phyloP scores from a whole-genome alignment of 1,140 invertebrate species.

The Mizuhopecten yessoensis region DNA sequence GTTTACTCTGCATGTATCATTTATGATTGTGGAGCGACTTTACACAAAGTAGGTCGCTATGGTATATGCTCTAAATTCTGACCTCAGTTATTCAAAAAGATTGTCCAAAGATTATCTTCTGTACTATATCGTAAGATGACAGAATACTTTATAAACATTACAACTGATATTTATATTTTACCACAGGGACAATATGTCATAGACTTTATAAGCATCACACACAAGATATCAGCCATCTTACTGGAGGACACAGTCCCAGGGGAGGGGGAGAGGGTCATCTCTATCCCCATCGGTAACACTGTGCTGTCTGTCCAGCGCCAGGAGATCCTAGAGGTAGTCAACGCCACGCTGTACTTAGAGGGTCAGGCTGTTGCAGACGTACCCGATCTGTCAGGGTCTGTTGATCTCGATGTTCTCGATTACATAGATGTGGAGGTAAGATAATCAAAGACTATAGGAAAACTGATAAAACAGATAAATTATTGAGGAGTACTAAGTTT shows the following conservation, averaged over 20 bases:
- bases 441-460: not conserved
- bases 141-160: too few relatives aligned
- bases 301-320: slow-evolving; percentile 14
- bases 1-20: too few relatives aligned
- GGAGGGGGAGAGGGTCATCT: slow-evolving; percentile 45
- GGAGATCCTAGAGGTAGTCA: not conserved
- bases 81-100: too few relatives aligned
- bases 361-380: not conserved
- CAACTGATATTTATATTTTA: not conserved
- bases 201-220: slow-evolving; percentile 26
- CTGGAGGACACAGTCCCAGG: slow-evolving; percentile 52
- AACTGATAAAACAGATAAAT: too few relatives aligned
- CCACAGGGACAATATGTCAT: slow-evolving; percentile 49
- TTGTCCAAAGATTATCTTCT: too few relatives aligned
- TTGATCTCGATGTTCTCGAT: not conserved
- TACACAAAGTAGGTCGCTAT: too few relatives aligned
- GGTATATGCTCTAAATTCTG: too few relatives aligned
- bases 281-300: slow-evolving; percentile 13
- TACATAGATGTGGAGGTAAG: slow-evolving; percentile 36
- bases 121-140: too few relatives aligned
- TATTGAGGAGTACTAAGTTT: too few relatives aligned
- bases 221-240: slow-evolving; percentile 52
- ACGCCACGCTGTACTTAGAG: not conserved
- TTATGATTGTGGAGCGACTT: too few relatives aligned
- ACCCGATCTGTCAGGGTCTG: not conserved